phyloP scores from a whole-genome alignment of 2,888 invertebrate species.

The Oscheius sp. region DNA sequence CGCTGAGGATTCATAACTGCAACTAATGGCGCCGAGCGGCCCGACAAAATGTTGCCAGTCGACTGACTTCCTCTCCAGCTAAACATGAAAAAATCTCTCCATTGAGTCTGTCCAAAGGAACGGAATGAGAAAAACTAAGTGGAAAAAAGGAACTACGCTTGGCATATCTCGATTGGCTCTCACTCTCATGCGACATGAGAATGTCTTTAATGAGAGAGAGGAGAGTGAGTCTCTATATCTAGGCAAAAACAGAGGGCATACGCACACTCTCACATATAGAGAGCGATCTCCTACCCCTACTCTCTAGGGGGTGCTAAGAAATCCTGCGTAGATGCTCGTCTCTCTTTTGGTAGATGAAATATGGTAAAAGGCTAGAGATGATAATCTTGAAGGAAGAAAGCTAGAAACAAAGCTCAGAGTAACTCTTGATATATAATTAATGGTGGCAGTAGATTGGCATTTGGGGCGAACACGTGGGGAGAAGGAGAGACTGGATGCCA shows the following conservation, averaged over 20 bases:
- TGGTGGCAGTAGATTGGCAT: too few relatives aligned
- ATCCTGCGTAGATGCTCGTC: neutral
- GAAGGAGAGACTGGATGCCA: too few relatives aligned
- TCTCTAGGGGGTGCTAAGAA: conserved; percentile 2
- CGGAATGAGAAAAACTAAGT: neutral
- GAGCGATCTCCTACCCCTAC: conserved; percentile 2
- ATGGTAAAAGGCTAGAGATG: too few relatives aligned
- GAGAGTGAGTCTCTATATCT: neutral
- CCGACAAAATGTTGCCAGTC: conserved; percentile 1
- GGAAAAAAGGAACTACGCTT: conserved; percentile 6
- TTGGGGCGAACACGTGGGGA: too few relatives aligned
- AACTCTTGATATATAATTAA: too few relatives aligned
- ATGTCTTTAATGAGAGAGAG: conserved; percentile 34
- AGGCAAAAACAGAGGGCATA: conserved; percentile 9
- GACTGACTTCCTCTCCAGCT: too few relatives aligned
- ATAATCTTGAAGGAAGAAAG: too few relatives aligned
- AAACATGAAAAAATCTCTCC: too few relatives aligned
- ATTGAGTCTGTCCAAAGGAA: too few relatives aligned
- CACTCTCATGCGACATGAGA: conserved; percentile 27
- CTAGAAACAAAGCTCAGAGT: too few relatives aligned
- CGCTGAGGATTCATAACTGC: conserved; percentile 26
- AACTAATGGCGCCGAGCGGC: conserved; percentile 13
- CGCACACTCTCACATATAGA: neutral
- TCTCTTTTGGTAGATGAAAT: too few relatives aligned
- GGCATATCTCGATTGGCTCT: neutral